A percentile compares a stretch with the other conserved stretches of the same genome.
Conservation (phyloP, 1,140 invertebrate species). For the Drosophila insularis region DNA sequence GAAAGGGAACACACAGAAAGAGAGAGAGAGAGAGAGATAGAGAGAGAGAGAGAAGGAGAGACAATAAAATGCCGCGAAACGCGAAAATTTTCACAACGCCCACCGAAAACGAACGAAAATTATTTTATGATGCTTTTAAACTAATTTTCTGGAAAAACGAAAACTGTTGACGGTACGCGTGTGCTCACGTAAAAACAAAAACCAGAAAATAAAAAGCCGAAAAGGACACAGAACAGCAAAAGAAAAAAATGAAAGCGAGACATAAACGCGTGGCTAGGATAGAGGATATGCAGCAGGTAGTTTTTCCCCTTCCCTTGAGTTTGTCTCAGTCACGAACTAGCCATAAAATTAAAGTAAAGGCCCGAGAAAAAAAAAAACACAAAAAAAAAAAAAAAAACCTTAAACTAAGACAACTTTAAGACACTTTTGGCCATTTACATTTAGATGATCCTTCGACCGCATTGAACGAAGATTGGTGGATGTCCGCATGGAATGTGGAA, state of each 20-base stretch:
- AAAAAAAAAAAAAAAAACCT: not conserved
- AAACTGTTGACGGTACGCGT: conserved; percentile 66
- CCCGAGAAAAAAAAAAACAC: conserved; percentile 5
- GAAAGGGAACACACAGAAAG: conserved; percentile 22
- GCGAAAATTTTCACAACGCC: conserved; percentile 51
- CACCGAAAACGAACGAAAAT: conserved; percentile 54
- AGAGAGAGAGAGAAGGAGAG: conserved; percentile 43
- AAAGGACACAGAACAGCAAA: not conserved
- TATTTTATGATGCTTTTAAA: conserved; percentile 81
- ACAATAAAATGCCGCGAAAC: conserved; percentile 65
- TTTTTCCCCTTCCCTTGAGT: not conserved
- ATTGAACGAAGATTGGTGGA: conserved; percentile 13
- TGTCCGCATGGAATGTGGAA: conserved; percentile 12
- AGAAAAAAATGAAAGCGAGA: not conserved
- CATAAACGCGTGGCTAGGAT: conserved; percentile 11
- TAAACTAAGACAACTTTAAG: conserved; percentile 17
- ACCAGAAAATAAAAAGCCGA: not conserved
- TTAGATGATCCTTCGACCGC: conserved; percentile 4
- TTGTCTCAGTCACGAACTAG: conserved; percentile 65
- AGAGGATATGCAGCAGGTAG: conserved; percentile 4
- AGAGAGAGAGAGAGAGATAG: too few species aligned
- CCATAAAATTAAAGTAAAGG: conserved; percentile 56
- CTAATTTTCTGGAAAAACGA: conserved; percentile 77
- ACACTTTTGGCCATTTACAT: conserved; percentile 1
- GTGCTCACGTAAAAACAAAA: conserved; percentile 63